A percentile compares a stretch with the other conserved stretches of the same genome.
Evolutionary conservation across 2,888 invertebrate genomes (phyloP).

Genomic region (Lycaena phlaeas): DNA sequence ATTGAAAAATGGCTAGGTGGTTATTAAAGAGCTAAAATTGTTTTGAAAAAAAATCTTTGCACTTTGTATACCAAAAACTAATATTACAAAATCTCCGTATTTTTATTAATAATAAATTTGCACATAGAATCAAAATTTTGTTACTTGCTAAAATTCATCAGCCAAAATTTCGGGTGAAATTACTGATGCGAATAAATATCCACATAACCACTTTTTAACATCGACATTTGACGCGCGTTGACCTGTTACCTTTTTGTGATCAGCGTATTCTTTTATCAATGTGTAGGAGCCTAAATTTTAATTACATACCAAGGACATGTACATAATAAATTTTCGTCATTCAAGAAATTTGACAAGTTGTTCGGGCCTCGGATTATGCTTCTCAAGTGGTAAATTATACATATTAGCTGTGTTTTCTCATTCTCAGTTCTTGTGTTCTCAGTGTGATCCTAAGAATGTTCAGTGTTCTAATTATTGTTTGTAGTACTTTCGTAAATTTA

Average conservation of each 20-base stretch:
- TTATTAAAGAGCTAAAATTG: not conserved
- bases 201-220: constrained; percentile 9
- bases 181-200: constrained; percentile 18
- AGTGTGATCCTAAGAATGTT: constrained; percentile 4
- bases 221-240: constrained; percentile 15
- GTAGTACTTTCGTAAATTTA: too few relatives aligned
- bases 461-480: too few relatives aligned
- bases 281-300: constrained; percentile 45
- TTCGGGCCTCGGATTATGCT: constrained; percentile 55
- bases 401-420: not conserved
- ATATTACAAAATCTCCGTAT: not conserved
- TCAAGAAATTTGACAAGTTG: constrained; percentile 56
- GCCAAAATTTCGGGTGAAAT: constrained; percentile 12
- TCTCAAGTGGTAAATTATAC: constrained; percentile 47
- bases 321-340: constrained; percentile 58
- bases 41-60: too few relatives aligned
- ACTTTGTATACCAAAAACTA: not conserved
- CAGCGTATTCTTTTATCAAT: constrained; percentile 33
- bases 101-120: not conserved
- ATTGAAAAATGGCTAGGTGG: constrained; percentile 5
- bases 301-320: constrained; percentile 66
- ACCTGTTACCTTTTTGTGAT: constrained; percentile 14
- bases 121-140: constrained; percentile 2
- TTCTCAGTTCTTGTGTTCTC: not conserved
- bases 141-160: constrained; percentile 9